phyloP scores from a whole-genome alignment of 2,888 invertebrate species.

The Nomada goodeniana region DNA sequence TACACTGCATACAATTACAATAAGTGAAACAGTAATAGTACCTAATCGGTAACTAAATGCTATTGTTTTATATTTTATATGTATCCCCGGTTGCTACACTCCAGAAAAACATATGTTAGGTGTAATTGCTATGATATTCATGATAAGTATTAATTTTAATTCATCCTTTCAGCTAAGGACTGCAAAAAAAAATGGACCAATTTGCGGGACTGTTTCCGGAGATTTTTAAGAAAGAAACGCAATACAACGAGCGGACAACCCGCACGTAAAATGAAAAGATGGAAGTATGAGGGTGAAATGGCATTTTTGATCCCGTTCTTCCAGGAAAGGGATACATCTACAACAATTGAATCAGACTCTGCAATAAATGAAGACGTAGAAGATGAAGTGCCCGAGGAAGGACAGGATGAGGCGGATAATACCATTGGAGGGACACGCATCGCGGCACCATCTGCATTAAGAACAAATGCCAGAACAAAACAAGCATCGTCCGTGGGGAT shows the following conservation, averaged over 20 bases:
- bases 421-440: no score
- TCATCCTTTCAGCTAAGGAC: not conserved
- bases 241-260: constrained; percentile 1
- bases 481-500: no score
- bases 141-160: not conserved
- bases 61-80: constrained; percentile 4
- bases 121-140: not conserved
- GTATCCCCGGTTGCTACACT: constrained; percentile 15
- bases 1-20: constrained; percentile 17
- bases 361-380: no score
- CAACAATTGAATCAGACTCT: no score
- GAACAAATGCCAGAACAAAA: no score
- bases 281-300: constrained; percentile 11
- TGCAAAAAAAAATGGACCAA: constrained; percentile 1
- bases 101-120: constrained; percentile 1
- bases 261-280: constrained; percentile 2
- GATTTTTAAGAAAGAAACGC: no score
- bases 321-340: no score
- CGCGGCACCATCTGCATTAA: no score
- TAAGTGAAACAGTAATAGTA: constrained; percentile 1
- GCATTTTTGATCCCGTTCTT: not conserved
- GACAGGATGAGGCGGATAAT: no score
- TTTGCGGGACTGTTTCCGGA: no score
- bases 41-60: constrained; percentile 25
- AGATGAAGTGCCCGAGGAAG: no score